A percentile compares a stretch with the other conserved stretches of the same genome.
These are phyloP conservation scores for Crotalus viridis DNA, from an alignment of 2,113 vertebrate genomes.

Conservation along the genomic window DNA sequence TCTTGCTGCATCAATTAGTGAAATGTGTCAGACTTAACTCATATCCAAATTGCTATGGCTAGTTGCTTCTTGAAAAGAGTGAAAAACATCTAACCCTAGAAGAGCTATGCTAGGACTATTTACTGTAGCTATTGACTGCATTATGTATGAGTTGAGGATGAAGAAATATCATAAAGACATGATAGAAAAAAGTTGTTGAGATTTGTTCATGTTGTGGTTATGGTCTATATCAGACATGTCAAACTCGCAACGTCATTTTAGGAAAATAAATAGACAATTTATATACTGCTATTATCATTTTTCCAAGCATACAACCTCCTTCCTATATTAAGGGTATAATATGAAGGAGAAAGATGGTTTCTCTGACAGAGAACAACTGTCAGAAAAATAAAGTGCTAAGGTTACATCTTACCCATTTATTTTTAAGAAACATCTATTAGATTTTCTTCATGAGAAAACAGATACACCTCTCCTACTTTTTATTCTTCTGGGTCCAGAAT, in stretches of 20 bases:
- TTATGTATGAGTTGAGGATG: background rate
- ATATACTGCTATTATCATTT: background rate
- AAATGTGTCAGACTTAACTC: background rate
- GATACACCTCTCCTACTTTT: background rate
- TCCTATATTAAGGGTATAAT: background rate
- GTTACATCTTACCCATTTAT: background rate
- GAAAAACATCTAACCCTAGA: background rate
- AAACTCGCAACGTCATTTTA: background rate
- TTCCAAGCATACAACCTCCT: background rate
- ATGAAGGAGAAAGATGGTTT: background rate
- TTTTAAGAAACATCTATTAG: background rate
- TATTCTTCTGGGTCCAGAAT: background rate
- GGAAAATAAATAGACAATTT: background rate
- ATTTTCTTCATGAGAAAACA: background rate
- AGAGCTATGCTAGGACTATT: background rate
- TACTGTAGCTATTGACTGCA: background rate
- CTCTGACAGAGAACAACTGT: background rate
- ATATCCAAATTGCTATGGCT: background rate
- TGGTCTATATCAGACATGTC: background rate
- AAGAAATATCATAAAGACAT: background rate
- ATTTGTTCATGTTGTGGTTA: background rate
- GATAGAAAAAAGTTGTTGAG: background rate
- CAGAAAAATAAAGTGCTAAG: background rate
- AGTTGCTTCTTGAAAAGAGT: background rate
- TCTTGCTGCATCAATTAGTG: background rate